Base-by-base conservation (phyloP, 1,140 invertebrate genomes). In the Arion vulgaris region DNA sequence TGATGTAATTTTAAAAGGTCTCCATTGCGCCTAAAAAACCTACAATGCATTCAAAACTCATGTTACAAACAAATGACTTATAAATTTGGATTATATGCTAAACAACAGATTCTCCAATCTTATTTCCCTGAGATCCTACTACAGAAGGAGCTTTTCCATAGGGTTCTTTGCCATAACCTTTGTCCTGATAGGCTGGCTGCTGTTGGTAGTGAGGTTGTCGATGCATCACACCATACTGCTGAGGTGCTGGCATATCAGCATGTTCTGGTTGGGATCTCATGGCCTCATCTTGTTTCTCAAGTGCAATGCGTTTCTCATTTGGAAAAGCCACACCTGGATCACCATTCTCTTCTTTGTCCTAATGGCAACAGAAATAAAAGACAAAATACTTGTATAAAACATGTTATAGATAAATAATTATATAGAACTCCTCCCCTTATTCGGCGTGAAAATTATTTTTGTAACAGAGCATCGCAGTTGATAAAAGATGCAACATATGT, bases 31-130 rank as follows among this genome's bases (percentile, higher is more conserved):
- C n/a, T n/a, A n/a, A n/a, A n/a, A n/a, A n/a, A n/a, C n/a, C n/a
- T n/a, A n/a, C n/a, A n/a, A n/a, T n/a, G n/a, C n/a, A n/a, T n/a
- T n/a, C n/a, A n/a, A n/a, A n/a, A n/a, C n/a, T n/a, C n/a, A n/a
- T n/a, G n/a, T n/a, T n/a, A n/a, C n/a, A n/a, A n/a, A n/a, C n/a
- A n/a, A n/a, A n/a, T n/a, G n/a, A n/a, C n/a, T n/a, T n/a, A n/a
- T n/a, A n/a, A n/a, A n/a, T n/a, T n/a, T n/a, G n/a, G n/a, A n/a
- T n/a, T n/a, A n/a, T n/a, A 71, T 69, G 34, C 28, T 75, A 84
- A 0, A 84, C 83, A 79, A 82, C 77, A 17, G 83, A 84, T 73
- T 84, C 83, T 13, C 80, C 80, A 9, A 79, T 78, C 51, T 72
- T 75, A 32, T 68, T 32, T 0, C 38, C 45, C 36, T 79, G 68